Base-by-base conservation (phyloP, 2,113 vertebrate species). In the Collichthys lucidus region DNA sequence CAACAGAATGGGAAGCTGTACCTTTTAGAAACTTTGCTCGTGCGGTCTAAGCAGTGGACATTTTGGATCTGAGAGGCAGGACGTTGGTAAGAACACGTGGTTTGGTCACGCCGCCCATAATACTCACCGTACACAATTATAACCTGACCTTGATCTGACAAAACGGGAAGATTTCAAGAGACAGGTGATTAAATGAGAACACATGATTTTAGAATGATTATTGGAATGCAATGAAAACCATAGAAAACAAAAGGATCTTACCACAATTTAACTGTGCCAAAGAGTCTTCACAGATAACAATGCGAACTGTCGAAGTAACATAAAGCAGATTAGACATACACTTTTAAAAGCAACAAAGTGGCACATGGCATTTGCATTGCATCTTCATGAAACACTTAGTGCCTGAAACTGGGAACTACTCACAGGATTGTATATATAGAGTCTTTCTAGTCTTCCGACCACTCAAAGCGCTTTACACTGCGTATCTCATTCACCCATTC, bases 31-130 rank as follows among this genome's bases (percentile, higher is more conserved):
- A 88, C 75, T 55, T 22, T 53, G 15, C 6, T 53, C 1, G 24
- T 19, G 14, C 71, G 49, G 2, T 0, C 4, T 8, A 31, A 63
- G 60, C 85, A 87, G 56, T 14, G 0, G 9, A 26, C 5, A 1
- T 77, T 9, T 17, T 63, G 52, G 19, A 73, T 0, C 22, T 86
- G n/a, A 40, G 50, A 15, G 0, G 20, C 16, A 0, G 78, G 63
- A 1, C 64, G 74, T 14, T 73, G 5, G 26, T 20, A 60, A 0
- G 52, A 47, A 14, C 86, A 88, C 0, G 69, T 81, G 66, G 47
- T 47, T 0, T 0, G 3, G 44, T 88, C 82, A 0, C 16, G 46
- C 7, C 86, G 86, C 42, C 86, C 86, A 22, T 79, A 88, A 52
- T 85, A n/a, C 5, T 79, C 74, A 3, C 55, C 40, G 4, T 71